These are phyloP conservation scores for Chiloscyllium plagiosum DNA, from an alignment of 2,113 vertebrate species.

Conservation along the genomic window DNA sequence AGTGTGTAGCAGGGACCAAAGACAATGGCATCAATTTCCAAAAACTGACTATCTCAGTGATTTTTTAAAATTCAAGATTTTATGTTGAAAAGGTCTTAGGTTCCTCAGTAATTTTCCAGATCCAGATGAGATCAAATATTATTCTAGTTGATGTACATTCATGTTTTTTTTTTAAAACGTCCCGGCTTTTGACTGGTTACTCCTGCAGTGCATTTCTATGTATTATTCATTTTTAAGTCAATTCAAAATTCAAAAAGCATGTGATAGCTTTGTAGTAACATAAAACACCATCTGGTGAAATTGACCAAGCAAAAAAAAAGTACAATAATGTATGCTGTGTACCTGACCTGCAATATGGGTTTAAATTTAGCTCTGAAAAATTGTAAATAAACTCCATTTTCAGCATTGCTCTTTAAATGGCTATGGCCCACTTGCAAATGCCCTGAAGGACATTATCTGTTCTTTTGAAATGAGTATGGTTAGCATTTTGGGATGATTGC, in stretches of 20 bases:
- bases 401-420: background rate
- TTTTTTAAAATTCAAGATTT: background rate
- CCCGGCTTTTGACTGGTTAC: background rate
- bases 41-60: background rate
- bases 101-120: background rate
- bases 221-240: background rate
- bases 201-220: background rate
- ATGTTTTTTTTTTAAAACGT: background rate
- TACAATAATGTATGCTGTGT: background rate
- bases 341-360: background rate
- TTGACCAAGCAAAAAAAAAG: background rate
- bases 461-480: background rate
- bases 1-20: background rate
- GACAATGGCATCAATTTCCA: background rate
- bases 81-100: background rate
- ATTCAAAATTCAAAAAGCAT: background rate
- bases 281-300: background rate
- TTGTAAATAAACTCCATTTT: background rate
- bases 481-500: background rate
- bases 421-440: background rate
- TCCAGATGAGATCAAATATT: background rate
- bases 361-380: background rate
- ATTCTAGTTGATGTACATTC: background rate
- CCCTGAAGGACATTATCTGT: background rate
- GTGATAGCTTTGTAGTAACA: background rate